Conservation (phyloP, 2,113 vertebrate genomes). For the Elephas maximus region DNA sequence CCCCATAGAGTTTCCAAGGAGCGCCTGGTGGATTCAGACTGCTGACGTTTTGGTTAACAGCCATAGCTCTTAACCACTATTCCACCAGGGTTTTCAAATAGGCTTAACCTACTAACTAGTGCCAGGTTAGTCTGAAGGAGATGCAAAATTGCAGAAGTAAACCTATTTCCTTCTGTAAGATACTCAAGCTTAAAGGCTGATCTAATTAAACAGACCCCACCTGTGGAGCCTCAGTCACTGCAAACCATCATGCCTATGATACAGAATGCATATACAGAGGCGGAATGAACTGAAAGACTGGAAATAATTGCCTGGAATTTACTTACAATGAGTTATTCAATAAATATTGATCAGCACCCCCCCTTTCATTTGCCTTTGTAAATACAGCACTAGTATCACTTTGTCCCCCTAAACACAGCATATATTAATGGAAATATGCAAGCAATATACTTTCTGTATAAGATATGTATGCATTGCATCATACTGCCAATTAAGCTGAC, state of each 20-base stretch:
- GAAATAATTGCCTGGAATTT: neutral
- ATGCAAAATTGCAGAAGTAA: neutral
- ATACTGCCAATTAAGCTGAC: neutral
- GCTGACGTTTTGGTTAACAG: too few species aligned
- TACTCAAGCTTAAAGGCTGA: neutral
- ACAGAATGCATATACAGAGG: neutral
- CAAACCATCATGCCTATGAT: accelerated
- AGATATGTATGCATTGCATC: neutral
- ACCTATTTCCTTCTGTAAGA: neutral
- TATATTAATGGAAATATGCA: neutral
- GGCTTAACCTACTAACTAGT: too few species aligned
- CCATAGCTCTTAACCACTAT: too few species aligned
- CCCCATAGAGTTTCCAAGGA: too few species aligned
- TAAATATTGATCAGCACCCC: neutral
- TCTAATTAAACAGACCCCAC: neutral
- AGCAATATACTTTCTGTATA: neutral
- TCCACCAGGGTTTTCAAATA: too few species aligned
- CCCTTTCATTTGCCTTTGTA: neutral
- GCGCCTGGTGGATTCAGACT: too few species aligned
- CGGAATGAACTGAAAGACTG: neutral
- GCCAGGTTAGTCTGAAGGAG: neutral
- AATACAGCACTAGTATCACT: neutral
- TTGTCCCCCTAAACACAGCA: neutral
- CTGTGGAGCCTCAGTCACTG: too few species aligned
- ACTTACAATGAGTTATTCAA: neutral